Base-by-base conservation (phyloP, 2,888 invertebrate species). In the Drosophila rellima region DNA sequence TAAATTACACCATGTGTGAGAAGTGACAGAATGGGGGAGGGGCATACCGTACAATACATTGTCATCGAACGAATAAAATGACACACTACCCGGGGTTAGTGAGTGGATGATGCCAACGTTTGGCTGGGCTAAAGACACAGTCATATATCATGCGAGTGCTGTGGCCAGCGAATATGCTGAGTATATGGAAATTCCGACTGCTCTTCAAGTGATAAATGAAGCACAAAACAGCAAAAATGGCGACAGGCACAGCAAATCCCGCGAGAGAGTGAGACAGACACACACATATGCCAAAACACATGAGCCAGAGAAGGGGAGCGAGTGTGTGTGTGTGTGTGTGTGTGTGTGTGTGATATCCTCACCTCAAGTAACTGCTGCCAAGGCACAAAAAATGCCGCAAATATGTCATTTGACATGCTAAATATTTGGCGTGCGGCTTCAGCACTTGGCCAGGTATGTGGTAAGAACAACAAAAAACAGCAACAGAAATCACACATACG, bases 1-100 rank as follows among this genome's bases (percentile, higher is more conserved):
- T 85, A 92, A 92, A 92, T 92, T 92, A 91, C 90, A 92, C 91
- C 84, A 88, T 82, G 82, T 82, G 82, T 76, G 75, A 71, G 68
- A 40, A 47, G 39, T 13, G 33, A 0, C n/a, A 15, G 33, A 45
- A 20, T 11, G 7, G 50, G 13, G 44, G 44, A 18, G 55, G 71
- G 39, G 37, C 15, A 29, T 20, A 45, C 52, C 52, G 2, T 10
- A 29, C 29, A 29, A 29, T 15, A 42, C 17, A 50, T 45, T 85
- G 82, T 77, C 83, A 88, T 55, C 54, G 54, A 42, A 78, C 70
- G 74, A 71, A 80, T 72, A 71, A 75, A 73, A 74, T 82, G 75
- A 88, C 80, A 84, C 48, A 74, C 70, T 74, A 71, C 57, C 45
- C 66, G 11, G 23, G 39, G 48, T 59, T 51, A 59, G 62, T 51